A percentile compares a stretch with the other conserved stretches of the same genome.
Conservation (phyloP, 2,113 vertebrate genomes). For the Taxidea taxus region DNA sequence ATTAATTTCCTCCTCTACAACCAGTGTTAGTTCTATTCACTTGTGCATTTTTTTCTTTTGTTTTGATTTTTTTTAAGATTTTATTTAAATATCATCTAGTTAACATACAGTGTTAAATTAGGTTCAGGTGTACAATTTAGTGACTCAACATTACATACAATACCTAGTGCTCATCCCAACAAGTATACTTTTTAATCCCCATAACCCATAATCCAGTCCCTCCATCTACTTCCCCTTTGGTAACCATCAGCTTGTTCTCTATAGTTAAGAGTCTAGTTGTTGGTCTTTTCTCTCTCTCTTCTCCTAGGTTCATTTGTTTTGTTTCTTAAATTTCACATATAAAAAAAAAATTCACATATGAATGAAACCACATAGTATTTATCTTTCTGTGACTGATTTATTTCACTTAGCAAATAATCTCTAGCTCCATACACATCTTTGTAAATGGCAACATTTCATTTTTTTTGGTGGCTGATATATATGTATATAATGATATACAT, state of each 20-base stretch:
- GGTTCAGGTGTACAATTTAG: background rate
- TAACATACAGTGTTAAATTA: background rate
- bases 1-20: background rate
- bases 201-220: background rate
- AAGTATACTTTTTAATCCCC: background rate
- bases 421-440: background rate
- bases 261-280: background rate
- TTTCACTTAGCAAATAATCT: background rate
- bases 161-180: background rate
- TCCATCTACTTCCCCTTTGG: background rate
- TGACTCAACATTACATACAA: background rate
- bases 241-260: background rate
- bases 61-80: background rate
- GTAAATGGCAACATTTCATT: background rate
- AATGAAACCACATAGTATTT: background rate
- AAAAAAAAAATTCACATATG: background rate
- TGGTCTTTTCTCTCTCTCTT: background rate
- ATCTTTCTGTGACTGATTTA: background rate
- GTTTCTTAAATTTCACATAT: background rate
- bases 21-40: background rate
- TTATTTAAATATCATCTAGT: background rate
- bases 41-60: background rate
- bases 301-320: background rate
- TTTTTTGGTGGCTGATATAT: background rate
- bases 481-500: background rate